Evolutionary conservation across 2,888 invertebrate genomes (phyloP).

Genomic region (Trichopria drosophilae): DNA sequence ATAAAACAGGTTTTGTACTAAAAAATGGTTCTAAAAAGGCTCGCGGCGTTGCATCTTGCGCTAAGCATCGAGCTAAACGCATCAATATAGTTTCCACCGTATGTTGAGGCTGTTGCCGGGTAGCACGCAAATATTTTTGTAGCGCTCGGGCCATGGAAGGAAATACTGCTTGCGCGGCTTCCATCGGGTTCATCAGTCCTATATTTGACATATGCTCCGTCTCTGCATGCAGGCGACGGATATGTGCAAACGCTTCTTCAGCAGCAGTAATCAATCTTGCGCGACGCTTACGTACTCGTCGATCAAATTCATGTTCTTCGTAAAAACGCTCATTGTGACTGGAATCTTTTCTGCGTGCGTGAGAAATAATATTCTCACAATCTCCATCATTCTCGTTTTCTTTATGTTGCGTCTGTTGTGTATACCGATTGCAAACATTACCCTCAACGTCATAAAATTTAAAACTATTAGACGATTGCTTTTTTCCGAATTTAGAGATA

Average conservation of each 20-base stretch:
- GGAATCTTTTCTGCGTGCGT: slow-evolving; percentile 83
- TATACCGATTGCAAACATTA: slow-evolving; percentile 66
- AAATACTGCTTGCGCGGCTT: slow-evolving; percentile 97
- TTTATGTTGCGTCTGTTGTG: slow-evolving; percentile 69
- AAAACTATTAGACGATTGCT: slow-evolving; percentile 73
- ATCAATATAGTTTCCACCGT: slow-evolving; percentile 90
- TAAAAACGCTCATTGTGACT: slow-evolving; percentile 97
- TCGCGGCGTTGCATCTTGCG: slow-evolving; percentile 90
- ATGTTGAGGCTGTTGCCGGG: slow-evolving; percentile 93
- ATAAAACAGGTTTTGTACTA: slow-evolving; percentile 79
- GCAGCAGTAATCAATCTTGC: slow-evolving; percentile 90
- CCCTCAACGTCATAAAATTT: slow-evolving; percentile 98
- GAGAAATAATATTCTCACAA: slow-evolving; percentile 62
- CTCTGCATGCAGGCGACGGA: slow-evolving; percentile 77
- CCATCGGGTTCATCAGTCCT: slow-evolving; percentile 84
- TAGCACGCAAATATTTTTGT: slow-evolving; percentile 94
- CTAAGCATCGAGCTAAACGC: slow-evolving; percentile 88
- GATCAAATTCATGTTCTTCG: slow-evolving; percentile 95
- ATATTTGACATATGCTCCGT: slow-evolving; percentile 71
- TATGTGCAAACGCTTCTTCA: slow-evolving; percentile 98
- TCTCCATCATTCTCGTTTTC: slow-evolving; percentile 48
- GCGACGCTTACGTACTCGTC: slow-evolving; percentile 85
- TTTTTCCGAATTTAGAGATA: slow-evolving; percentile 77
- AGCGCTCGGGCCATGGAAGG: slow-evolving; percentile 94
- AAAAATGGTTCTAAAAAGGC: slow-evolving; percentile 95